These are phyloP conservation scores for Leucoraja ocellata DNA, from an alignment of 2,797 vertebrate genomes.

Conservation along the genomic window DNA sequence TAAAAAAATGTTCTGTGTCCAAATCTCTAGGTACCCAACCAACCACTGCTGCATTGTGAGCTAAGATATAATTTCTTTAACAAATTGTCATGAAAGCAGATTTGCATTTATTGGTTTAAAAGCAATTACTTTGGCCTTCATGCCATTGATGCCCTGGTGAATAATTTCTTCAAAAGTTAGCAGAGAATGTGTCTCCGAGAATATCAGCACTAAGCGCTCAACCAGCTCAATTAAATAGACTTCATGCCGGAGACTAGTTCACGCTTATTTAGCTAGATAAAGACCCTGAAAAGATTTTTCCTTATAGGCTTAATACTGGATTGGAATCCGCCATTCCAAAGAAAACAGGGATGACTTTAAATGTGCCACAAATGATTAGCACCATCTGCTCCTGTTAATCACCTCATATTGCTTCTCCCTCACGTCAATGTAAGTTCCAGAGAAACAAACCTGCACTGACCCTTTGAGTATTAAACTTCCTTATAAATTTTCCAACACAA, in stretches of 20 bases:
- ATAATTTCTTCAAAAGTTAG: not conserved
- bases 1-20: not conserved
- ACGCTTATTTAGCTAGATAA: not conserved
- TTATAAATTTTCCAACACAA: conserved; percentile 7
- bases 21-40: not conserved
- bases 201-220: not conserved
- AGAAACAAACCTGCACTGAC: conserved; percentile 7
- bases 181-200: not conserved
- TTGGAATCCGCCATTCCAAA: not conserved
- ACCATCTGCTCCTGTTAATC: conserved; percentile 26
- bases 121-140: not conserved
- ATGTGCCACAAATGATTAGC: not conserved
- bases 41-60: not conserved
- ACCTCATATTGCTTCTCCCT: not conserved
- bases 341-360: conserved; percentile 14
- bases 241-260: not conserved
- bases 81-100: not conserved
- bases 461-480: conserved; percentile 21
- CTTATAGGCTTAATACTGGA: not conserved
- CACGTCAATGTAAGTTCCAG: not conserved
- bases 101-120: not conserved
- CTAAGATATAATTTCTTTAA: not conserved
- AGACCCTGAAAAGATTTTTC: not conserved
- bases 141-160: not conserved
- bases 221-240: not conserved